Base-by-base conservation (phyloP, 1,140 invertebrate species). In the Drosophila seguyi region DNA sequence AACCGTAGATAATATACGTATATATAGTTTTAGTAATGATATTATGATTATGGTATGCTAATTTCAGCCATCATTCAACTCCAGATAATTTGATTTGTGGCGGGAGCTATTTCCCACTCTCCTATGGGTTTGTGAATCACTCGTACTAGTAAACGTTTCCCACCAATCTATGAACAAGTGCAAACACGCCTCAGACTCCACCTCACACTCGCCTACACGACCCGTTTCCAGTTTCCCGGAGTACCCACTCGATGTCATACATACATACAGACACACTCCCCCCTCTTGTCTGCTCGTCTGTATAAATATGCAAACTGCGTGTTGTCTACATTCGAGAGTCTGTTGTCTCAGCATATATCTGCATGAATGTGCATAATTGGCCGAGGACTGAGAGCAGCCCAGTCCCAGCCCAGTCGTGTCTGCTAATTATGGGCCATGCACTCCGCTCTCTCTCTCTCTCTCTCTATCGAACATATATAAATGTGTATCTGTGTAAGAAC, bases 101-200 rank as follows among this genome's bases (percentile, higher is more conserved):
- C 16, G 68, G 68, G 66, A 50, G 36, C n/a, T 55, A 47, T 57
- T 71, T 48, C 52, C 65, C 66, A 8, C 16, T 58, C 47, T 14
- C 42, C 38, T 72, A 48, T 72, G 36, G 25, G 68, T 58, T 58
- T 50, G 69, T 58, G 34, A 72, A 76, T 77, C 74, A 77, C 74
- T 77, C 73, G 74, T 67, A 77, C 74, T 77, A 67, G 74, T 77
- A 53, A 77, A 77, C 75, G 73, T 77, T 77, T 77, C 74, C 74
- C 74, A 77, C 74, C 74, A 77, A 77, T 77, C 74, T 56, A 66
- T 52, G 58, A 66, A 69, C 47, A 60, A 77, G 66, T 72, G 69
- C 67, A 81, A 82, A 77, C 68, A 56, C 50, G 36, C 31, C 38
- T 36, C 44, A 27, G 52, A 34, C 72, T 10, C 29, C 29, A 66